phyloP scores from a whole-genome alignment of 2,888 invertebrate species.

The Ditula angustiorana region DNA sequence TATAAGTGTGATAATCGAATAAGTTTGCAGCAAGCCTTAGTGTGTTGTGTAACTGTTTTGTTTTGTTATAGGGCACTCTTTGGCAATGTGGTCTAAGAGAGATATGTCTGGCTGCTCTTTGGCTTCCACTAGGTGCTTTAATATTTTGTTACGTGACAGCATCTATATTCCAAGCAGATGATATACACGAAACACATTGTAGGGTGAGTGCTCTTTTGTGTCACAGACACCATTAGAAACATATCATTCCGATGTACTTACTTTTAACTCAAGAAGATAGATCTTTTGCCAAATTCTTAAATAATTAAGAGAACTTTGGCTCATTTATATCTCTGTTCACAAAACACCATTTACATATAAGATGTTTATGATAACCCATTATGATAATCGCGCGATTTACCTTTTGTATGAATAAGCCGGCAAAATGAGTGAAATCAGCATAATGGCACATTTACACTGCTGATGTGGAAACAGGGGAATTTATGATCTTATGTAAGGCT shows the following conservation, averaged over 20 bases:
- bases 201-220: slow-evolving; percentile 87
- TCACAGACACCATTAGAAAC: background rate
- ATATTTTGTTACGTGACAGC: slow-evolving; percentile 95
- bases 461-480: background rate
- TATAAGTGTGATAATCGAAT: slow-evolving; percentile 13
- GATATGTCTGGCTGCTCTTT: slow-evolving; percentile 93
- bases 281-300: background rate
- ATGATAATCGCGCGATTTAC: slow-evolving; percentile 10
- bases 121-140: slow-evolving; percentile 93
- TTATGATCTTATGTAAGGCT: slow-evolving; percentile 21
- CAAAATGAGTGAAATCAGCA: background rate
- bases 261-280: background rate
- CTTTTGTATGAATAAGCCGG: slow-evolving; percentile 12
- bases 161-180: slow-evolving; percentile 95
- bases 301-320: background rate
- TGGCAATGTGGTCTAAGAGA: slow-evolving; percentile 92
- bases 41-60: slow-evolving; percentile 35
- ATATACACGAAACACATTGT: slow-evolving; percentile 98
- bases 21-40: background rate
- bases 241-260: too few species aligned
- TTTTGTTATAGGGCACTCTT: slow-evolving; percentile 81
- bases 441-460: background rate
- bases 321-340: slow-evolving; percentile 5
- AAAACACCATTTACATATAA: background rate
- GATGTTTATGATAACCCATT: slow-evolving; percentile 2